Percentiles rank a stretch among this genome's conserved stretches.
Evolutionary conservation across 2,888 invertebrate genomes (phyloP).

Genomic region (Diarsia mendica): DNA sequence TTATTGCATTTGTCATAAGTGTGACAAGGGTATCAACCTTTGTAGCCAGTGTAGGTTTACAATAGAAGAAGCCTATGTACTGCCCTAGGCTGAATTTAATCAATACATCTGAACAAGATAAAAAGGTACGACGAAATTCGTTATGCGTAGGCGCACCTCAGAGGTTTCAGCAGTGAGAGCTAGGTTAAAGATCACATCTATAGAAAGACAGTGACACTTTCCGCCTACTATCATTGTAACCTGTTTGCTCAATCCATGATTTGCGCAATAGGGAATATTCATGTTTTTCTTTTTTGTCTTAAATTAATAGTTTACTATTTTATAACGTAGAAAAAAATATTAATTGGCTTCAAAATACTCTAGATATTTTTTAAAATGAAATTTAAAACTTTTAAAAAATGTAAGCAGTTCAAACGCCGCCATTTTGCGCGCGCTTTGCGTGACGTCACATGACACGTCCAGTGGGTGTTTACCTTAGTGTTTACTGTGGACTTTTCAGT

Average conservation of each 20-base stretch:
- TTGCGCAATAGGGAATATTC: too few relatives aligned
- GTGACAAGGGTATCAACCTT: not conserved
- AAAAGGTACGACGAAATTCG: constrained; percentile 20
- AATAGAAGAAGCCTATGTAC: not conserved
- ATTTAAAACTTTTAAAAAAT: too few relatives aligned
- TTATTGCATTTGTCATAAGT: not conserved
- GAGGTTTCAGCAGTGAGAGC: constrained; percentile 12
- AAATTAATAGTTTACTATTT: too few relatives aligned
- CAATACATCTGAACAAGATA: constrained; percentile 3
- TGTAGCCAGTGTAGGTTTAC: not conserved
- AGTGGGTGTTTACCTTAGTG: too few relatives aligned
- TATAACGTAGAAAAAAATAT: too few relatives aligned
- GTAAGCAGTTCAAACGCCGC: too few relatives aligned
- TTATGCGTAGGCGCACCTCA: constrained; percentile 44
- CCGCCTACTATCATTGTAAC: constrained; percentile 29
- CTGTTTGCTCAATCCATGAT: not conserved
- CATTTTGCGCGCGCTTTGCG: too few relatives aligned
- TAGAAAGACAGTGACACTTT: constrained; percentile 20
- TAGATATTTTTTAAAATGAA: too few relatives aligned
- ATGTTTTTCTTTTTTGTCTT: too few relatives aligned
- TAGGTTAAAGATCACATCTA: constrained; percentile 38
- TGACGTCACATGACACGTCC: too few relatives aligned
- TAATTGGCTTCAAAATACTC: too few relatives aligned
- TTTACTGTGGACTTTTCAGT: too few relatives aligned
- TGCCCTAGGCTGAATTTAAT: constrained; percentile 5